Evolutionary conservation across 2,113 vertebrate genomes (phyloP).

Genomic region (Phalacrocorax carbo): DNA sequence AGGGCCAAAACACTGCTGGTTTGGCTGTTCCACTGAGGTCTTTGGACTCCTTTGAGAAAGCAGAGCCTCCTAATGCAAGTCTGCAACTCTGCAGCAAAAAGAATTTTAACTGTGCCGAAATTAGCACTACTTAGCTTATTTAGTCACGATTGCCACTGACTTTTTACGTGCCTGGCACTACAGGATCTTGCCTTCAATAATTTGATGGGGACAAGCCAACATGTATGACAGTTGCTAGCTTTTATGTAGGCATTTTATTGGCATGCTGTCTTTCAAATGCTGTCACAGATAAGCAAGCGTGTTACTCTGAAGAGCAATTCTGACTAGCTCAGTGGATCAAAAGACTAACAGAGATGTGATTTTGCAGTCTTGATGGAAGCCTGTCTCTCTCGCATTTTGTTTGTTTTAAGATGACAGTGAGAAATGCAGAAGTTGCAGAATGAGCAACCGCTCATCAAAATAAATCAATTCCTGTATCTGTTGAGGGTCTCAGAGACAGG

Average conservation of each 20-base stretch:
- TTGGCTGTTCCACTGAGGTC: not conserved
- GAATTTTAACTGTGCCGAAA: not conserved
- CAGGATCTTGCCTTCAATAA: not conserved
- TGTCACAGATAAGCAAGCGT: not conserved
- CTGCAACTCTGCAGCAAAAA: not conserved
- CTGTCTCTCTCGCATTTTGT: not conserved
- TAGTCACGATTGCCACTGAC: not conserved
- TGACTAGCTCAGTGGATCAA: not conserved
- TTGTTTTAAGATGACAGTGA: not conserved
- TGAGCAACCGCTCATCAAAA: not conserved
- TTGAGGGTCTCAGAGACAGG: not conserved
- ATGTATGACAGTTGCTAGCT: not conserved
- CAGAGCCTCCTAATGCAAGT: not conserved
- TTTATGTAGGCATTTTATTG: not conserved
- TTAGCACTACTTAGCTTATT: not conserved
- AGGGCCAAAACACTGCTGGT: not conserved
- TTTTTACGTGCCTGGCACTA: not conserved
- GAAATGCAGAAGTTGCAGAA: slow-evolving; percentile 35
- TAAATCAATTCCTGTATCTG: not conserved
- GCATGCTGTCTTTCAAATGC: not conserved
- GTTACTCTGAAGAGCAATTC: not conserved
- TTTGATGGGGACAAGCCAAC: not conserved
- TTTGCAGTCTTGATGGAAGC: not conserved
- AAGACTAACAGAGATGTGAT: not conserved
- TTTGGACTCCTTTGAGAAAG: not conserved